Base-by-base conservation (phyloP, 2,113 vertebrate genomes). In the Sus scrofa region DNA sequence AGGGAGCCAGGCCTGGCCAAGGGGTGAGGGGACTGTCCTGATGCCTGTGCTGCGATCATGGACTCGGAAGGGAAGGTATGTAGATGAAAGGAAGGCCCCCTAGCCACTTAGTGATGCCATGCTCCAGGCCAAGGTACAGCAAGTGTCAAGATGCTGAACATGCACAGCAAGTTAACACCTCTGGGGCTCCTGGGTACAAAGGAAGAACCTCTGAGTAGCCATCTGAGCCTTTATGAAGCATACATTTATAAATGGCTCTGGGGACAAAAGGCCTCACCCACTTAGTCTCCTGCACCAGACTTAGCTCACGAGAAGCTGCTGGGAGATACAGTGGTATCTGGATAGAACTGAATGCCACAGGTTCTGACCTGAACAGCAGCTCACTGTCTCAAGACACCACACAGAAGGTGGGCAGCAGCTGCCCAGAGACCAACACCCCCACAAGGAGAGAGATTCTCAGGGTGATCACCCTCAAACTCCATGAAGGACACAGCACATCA, bases 41-140 rank as follows among this genome's bases (percentile, higher is more conserved):
- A 19, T 0, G 14, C 32, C 79, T 6, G 15, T 2, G 22, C 10
- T 0, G 1, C 39, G 2, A 0, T 7, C 44, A 60, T 34, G 52
- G 44, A 19, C 32, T 12, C 54, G 34, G 32, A 58, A 83, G 74
- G 52, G 34, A 30, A 22, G 12, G 15, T 6, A 32, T 83, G 70
- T 6, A 14, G 52, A 52, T 6, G 22, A 74, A n/a, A 34, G 60
- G 22, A 58, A 19, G 16, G 56, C 19, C 68, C 13, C 0, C 2
- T 20, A 56, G 75, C 24, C 39, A 16, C 34, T 24, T 10, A 8
- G 7, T 6, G 10, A 30, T 0, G 0, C 52, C 12, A 0, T 1
- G 5, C 14, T 56, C 4, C 15, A 54, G 26, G 6, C 12, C 34
- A 62, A 3, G 0, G 1, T 50, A 77, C 2, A 44, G 82, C 86